Evolutionary conservation across 2,888 invertebrate genomes (phyloP).

Genomic region (Leptinotarsa haldemani): DNA sequence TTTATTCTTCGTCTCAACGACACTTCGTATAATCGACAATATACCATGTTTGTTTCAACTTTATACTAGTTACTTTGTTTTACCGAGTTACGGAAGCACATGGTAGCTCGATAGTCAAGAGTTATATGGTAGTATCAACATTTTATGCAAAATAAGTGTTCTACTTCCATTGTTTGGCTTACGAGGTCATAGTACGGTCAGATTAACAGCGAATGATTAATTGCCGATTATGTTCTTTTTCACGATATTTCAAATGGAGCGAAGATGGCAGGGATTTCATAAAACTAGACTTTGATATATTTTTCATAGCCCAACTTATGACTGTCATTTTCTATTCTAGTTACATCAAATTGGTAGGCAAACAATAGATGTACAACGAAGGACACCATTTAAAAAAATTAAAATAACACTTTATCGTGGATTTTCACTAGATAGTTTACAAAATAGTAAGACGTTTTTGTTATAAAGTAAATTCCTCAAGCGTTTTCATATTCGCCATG

Average conservation of each 20-base stretch:
- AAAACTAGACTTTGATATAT: no score
- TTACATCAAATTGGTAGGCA: no score
- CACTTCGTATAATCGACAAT: not conserved
- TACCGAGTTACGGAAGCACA: not conserved
- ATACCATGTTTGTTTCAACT: not conserved
- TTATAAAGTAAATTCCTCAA: no score
- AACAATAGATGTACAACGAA: no score
- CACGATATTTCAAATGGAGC: not conserved
- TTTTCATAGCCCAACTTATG: no score
- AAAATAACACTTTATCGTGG: no score
- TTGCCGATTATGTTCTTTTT: not conserved
- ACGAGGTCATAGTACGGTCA: constrained; percentile 22
- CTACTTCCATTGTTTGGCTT: constrained; percentile 20
- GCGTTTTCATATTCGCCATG: no score
- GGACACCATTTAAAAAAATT: no score
- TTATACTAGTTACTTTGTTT: not conserved
- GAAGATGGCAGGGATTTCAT: not conserved
- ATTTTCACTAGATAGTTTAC: no score
- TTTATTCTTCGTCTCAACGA: no score
- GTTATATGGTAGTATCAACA: not conserved
- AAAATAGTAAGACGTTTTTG: no score
- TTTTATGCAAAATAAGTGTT: constrained; percentile 25
- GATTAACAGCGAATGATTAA: constrained; percentile 6
- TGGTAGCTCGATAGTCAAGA: not conserved
- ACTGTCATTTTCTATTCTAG: no score